Evolutionary conservation across 2,797 vertebrate species (phyloP), one percentile per base, ranked within the genome.

Genomic region (Pseudomugil gertrudae): DNA sequence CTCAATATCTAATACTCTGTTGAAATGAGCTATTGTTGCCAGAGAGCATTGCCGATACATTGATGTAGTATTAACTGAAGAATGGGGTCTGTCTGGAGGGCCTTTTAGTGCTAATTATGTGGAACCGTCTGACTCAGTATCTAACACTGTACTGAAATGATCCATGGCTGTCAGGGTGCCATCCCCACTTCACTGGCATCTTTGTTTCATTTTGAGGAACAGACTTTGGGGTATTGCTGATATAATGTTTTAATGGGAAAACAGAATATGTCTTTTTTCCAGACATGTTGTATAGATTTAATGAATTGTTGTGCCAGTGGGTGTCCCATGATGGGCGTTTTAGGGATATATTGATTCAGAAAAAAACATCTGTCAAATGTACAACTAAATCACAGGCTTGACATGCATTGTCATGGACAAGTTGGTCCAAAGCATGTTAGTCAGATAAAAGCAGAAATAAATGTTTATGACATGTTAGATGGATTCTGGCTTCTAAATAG

Each of bases 21-120:
- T 61, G 32, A 79, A 88, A 83, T 78, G 72, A 82, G 75, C 66
- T 73, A 64, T 82, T 90, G 80, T 86, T 86, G 74, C 70, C 43
- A 19, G 32, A 69, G 57, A 79, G 55, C 57, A 62, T 52, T 9
- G 21, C 2, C 1, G 2, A 62, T 74, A 56, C 38, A 33, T 14
- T 57, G 66, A 54, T 10, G 5, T 35, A 4, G 32, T 7, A 29
- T 77, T 69, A 69, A 36, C 81, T 84, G 78, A 87, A 87, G 89
- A 89, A 92, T 72, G 61, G 79, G 73, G 80, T 69, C 76, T 70
- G 79, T 83, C 79, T 89, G 75, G 60, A 83, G 66, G 76, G 84
- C 80, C 86, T 91, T 91, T 84, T 86, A 89, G 73, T 77, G 73
- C 70, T 87, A 91, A 90, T 93, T 92, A 92, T 81, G 79, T 71